Evolutionary conservation across 1,140 invertebrate species (phyloP).

Genomic region (Agraylea sexmaculata): DNA sequence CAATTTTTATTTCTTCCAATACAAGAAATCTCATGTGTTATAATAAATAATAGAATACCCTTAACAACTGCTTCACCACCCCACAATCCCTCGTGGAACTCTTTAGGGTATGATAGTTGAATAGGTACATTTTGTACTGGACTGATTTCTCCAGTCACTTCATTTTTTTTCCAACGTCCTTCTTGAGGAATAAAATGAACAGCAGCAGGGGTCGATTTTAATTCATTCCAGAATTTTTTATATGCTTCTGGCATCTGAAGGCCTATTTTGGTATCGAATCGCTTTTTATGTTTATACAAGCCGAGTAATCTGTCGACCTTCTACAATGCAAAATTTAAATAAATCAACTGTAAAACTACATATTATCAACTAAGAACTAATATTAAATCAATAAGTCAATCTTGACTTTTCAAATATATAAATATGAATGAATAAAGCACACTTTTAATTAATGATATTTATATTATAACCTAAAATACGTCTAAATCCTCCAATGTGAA

Average conservation of each 20-base stretch:
- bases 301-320: constrained; percentile 26
- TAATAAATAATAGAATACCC: constrained; percentile 25
- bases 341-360: too few relatives aligned
- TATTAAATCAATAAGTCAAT: too few relatives aligned
- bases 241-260: constrained; percentile 69
- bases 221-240: constrained; percentile 79
- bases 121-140: constrained; percentile 70
- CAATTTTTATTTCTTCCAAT: not conserved
- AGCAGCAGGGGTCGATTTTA: constrained; percentile 61
- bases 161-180: constrained; percentile 60
- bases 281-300: constrained; percentile 35
- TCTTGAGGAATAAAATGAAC: constrained; percentile 77
- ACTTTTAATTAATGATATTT: too few relatives aligned
- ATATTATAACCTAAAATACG: too few relatives aligned
- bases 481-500: too few relatives aligned
- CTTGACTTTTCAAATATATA: too few relatives aligned
- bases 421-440: too few relatives aligned
- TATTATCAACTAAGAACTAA: too few relatives aligned
- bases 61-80: constrained; percentile 91
- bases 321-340: constrained; percentile 1
- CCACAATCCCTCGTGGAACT: constrained; percentile 83
- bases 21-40: not conserved
- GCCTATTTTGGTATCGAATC: constrained; percentile 49
- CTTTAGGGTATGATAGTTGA: constrained; percentile 62
- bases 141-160: constrained; percentile 54